Evolutionary conservation across 2,888 invertebrate species (phyloP).

Genomic region (Anthoptus insignis): DNA sequence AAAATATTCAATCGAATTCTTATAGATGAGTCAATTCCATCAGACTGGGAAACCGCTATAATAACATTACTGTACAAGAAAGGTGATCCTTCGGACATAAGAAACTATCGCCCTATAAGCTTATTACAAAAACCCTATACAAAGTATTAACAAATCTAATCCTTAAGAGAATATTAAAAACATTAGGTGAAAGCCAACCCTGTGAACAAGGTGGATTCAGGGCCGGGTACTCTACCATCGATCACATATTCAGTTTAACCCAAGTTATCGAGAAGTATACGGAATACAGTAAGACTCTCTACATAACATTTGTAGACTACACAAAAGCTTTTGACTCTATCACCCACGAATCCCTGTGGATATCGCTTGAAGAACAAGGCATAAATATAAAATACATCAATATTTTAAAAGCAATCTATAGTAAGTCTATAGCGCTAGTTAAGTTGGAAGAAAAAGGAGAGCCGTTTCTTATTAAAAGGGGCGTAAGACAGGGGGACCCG

Average conservation of each 20-base stretch:
- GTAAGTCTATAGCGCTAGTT: not conserved
- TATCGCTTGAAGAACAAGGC: not conserved
- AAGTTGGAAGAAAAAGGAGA: not conserved
- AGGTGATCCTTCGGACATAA: slow-evolving; percentile 14
- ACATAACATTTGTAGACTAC: not conserved
- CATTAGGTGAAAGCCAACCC: not conserved
- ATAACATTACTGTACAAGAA: slow-evolving; percentile 13
- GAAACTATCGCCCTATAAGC: slow-evolving; percentile 35
- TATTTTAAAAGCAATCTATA: not conserved
- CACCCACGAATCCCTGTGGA: not conserved
- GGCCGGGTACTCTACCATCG: not conserved
- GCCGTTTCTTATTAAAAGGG: not conserved
- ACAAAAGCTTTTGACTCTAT: slow-evolving; percentile 6
- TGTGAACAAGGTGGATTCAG: not conserved
- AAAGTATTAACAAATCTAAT: not conserved
- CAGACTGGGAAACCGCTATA: not conserved
- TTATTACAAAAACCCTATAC: not conserved
- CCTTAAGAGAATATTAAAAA: not conserved
- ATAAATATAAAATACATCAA: not conserved
- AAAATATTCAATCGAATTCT: not conserved
- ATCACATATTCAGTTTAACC: not conserved
- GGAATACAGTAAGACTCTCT: not conserved
- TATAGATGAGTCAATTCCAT: not conserved
- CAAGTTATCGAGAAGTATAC: not conserved
- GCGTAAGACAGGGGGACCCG: not conserved